Conservation (phyloP, 2,113 vertebrate species). For the Rhinolophus ferrumequinum region DNA sequence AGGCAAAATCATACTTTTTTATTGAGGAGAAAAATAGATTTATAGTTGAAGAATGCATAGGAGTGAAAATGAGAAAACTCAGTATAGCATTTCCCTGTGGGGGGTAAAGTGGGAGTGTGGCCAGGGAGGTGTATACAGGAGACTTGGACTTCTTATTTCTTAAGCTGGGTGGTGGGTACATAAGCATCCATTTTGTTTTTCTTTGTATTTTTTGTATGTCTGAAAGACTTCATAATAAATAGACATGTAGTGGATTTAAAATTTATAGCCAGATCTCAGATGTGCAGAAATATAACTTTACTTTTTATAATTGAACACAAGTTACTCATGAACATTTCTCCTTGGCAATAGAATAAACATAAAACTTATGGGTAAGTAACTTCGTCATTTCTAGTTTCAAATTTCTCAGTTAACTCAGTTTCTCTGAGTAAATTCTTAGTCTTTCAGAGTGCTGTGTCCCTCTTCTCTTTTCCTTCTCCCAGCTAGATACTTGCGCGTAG, state of each 20-base stretch:
- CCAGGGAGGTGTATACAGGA: neutral
- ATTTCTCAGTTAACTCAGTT: neutral
- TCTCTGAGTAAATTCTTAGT: neutral
- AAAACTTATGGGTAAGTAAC: too few relatives aligned
- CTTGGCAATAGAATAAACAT: neutral
- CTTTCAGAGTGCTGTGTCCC: neutral
- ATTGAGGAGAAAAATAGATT: neutral
- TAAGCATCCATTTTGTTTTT: neutral
- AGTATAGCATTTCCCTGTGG: neutral
- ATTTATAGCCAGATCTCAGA: neutral
- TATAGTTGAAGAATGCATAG: neutral
- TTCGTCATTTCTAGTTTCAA: neutral
- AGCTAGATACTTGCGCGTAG: neutral
- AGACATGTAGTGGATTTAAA: neutral
- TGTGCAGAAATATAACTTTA: neutral
- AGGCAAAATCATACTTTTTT: constrained; percentile 14
- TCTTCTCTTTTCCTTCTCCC: neutral
- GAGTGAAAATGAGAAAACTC: neutral
- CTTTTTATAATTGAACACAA: neutral
- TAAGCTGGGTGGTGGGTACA: neutral
- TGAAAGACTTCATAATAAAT: constrained; percentile 1
- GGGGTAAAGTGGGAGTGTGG: neutral
- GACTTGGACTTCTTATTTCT: neutral
- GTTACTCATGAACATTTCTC: neutral
- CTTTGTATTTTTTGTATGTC: neutral